These are phyloP conservation scores for Metallyticus violacea DNA, from an alignment of 2,888 invertebrate genomes.

Conservation along the genomic window DNA sequence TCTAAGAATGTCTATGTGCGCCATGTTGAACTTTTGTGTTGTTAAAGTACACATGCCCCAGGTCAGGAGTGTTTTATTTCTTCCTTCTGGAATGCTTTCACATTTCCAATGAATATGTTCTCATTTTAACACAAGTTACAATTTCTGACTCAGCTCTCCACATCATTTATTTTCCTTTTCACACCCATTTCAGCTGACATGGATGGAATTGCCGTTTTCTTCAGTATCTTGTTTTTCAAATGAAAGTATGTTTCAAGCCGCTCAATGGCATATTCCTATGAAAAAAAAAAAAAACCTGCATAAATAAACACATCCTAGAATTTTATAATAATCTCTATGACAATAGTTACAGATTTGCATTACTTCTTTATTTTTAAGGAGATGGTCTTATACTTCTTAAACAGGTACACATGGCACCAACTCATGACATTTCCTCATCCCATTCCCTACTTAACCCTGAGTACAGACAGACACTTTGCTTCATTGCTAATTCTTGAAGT, in stretches of 20 bases:
- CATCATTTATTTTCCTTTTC: slow-evolving; percentile 11
- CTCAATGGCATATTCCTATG: slow-evolving; percentile 64
- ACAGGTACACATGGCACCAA: too few species aligned
- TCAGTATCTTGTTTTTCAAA: slow-evolving; percentile 46
- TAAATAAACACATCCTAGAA: too few species aligned
- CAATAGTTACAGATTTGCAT: too few species aligned
- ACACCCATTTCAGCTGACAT: neutral
- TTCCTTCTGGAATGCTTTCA: neutral
- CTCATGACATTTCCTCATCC: too few species aligned
- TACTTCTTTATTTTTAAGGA: too few species aligned
- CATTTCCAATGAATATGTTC: neutral
- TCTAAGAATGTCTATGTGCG: neutral
- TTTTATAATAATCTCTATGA: too few species aligned
- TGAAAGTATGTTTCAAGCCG: slow-evolving; percentile 61
- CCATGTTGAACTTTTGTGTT: neutral
- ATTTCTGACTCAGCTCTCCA: slow-evolving; percentile 2
- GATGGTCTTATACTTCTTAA: too few species aligned
- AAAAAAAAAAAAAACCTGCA: too few species aligned
- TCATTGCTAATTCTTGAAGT: too few species aligned
- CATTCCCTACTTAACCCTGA: too few species aligned
- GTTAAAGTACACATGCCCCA: neutral
- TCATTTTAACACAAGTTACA: neutral
- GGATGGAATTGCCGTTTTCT: neutral
- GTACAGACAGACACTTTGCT: too few species aligned
- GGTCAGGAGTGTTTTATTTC: neutral